Base-by-base conservation (phyloP, 2,888 invertebrate genomes). In the Lithophane leautieri region DNA sequence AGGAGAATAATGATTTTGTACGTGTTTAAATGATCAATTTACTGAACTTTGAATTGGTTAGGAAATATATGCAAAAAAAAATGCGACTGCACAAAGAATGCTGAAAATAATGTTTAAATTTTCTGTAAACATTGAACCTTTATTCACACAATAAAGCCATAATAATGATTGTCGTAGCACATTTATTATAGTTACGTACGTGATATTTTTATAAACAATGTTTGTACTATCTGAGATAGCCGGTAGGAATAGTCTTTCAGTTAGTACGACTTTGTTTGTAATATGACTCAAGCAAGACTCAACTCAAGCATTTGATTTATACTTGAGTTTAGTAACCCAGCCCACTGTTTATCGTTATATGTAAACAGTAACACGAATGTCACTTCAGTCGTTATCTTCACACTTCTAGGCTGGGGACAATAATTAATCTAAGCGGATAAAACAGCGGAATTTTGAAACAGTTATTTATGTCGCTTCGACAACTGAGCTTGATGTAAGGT, bases 301-400 rank as follows among this genome's bases (percentile, higher is more conserved):
- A 34, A 34, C 34, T 73, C 16, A 62, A 71, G 47, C 66, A 66
- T 47, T 67, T 34, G 34, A 34, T 34, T 34, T 22, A 44, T n/a
- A n/a, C 54, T 34, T 11, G 54, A 50, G 47, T 66, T 34, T 52
- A 56, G 56, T 70, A 58, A 60, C 67, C 70, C 58, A 58, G 28
- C 74, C 70, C 79, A 58, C 61, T 79, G 61, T 79, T 73, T 79
- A 79, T 69, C 70, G 47, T 16, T 16, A 3, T 66, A 56, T 7
- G 71, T 78, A 77, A 78, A 78, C 56, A 77, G 66, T 67, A 56
- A 42, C 42, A 72, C 12, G 28, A 63, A 34, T 34, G 62, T 52
- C 44, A 63, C 22, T 54, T 56, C 3, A 34, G 63, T 70, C 19
- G 63, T 78, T 58, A 67, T 67, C 66, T 67, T 67, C 66, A 58